Evolutionary conservation across 2,113 vertebrate genomes (phyloP), one percentile per base, ranked within the genome.

Genomic region (Polypterus senegalus): DNA sequence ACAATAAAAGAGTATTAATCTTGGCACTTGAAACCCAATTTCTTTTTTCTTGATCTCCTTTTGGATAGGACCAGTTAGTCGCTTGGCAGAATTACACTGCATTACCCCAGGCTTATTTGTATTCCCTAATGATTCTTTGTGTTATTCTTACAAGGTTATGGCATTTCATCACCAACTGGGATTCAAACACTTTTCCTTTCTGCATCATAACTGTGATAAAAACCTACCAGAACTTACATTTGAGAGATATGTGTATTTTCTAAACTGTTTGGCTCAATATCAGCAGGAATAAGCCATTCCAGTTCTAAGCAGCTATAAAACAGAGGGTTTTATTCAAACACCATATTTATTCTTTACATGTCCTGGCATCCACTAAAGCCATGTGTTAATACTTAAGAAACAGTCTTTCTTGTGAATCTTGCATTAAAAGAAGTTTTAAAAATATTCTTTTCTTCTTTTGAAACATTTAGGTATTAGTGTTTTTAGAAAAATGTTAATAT

Each of bases 91-190:
- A 64, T 54, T 62, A 8, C 49, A 72, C 68, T 51, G 49, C 49
- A 51, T 51, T 51, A 51, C 49, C 49, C 49, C 49, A 51, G 67
- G 27, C 77, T 73, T 71, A 60, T 57, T 70, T 66, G 60, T 62
- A 76, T 73, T 70, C 62, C 71, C 76, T 79, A 81, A 80, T 77
- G 69, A 73, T 74, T 76, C 65, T 63, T 69, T 70, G 64, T 78
- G 76, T 73, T 78, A 75, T 76, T 72, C 71, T 66, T 56, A 6
- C 52, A 27, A 61, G 48, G 63, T 68, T 74, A 64, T 63, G 71
- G 47, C 67, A 7, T 76, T 76, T 73, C 67, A 70, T 75, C 68
- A 74, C 64, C 71, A 70, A 60, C 69, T 64, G 70, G 69, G 67
- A 60, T 78, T 51, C 57, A 65, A 70, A 69, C 66, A 68, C 71